Evolutionary conservation across 1,140 invertebrate genomes (phyloP).

Genomic region (Saxidomus purpurata): DNA sequence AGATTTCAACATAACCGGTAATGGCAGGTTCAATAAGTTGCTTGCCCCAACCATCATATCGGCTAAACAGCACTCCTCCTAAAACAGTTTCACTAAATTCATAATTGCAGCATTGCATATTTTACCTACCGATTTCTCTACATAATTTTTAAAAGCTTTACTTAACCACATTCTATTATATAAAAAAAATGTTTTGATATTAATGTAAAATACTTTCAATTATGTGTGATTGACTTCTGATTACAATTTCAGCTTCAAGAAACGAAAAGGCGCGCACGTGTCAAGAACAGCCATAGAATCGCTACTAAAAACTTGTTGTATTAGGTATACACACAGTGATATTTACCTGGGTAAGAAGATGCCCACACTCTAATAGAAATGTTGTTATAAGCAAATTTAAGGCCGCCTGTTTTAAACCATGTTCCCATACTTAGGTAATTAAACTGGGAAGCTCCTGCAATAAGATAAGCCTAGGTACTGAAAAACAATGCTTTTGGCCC

Average conservation of each 20-base stretch:
- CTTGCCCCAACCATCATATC: constrained; percentile 1
- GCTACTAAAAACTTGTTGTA: too few species aligned
- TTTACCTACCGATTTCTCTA: too few species aligned
- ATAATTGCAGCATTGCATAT: not conserved
- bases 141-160: too few species aligned
- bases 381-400: constrained; percentile 13
- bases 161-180: too few species aligned
- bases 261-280: too few species aligned
- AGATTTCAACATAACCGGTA: not conserved
- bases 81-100: not conserved
- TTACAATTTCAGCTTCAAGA: too few species aligned
- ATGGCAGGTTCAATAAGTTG: not conserved
- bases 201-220: too few species aligned
- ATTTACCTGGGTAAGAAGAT: not conserved
- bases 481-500: too few species aligned
- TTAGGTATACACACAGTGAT: not conserved
- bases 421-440: not conserved
- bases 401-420: not conserved
- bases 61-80: not conserved
- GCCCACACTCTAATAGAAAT: not conserved
- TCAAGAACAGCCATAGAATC: too few species aligned
- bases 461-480: not conserved
- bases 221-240: too few species aligned
- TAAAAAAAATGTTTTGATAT: too few species aligned
- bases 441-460: not conserved